Percentiles rank a stretch among this genome's conserved stretches.
Conservation (phyloP, 1,140 invertebrate genomes). For the Liolophura sinensis region DNA sequence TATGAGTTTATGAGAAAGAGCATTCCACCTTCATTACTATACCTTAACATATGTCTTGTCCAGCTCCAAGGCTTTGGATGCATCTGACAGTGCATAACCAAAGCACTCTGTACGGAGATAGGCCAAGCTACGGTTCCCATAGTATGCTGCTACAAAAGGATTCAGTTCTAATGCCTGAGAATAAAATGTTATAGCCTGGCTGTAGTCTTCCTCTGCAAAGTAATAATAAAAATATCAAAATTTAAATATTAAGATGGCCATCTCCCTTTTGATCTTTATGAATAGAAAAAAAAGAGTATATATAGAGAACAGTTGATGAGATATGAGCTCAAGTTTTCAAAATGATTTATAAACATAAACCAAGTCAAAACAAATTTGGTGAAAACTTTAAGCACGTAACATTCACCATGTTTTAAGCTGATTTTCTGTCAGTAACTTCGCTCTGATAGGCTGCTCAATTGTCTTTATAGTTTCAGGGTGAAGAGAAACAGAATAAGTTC, state of each 20-base stretch:
- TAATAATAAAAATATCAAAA: slow-evolving; percentile 30
- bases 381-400: too few species aligned
- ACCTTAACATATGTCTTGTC: slow-evolving; percentile 92
- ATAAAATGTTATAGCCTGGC: slow-evolving; percentile 87
- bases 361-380: too few species aligned
- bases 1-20: not conserved
- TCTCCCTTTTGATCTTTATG: not conserved
- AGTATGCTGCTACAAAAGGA: slow-evolving; percentile 70
- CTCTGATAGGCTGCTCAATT: too few species aligned
- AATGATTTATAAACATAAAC: too few species aligned
- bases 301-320: too few species aligned
- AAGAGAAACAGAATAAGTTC: too few species aligned
- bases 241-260: slow-evolving; percentile 1
- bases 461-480: too few species aligned
- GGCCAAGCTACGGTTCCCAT: slow-evolving; percentile 93
- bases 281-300: too few species aligned
- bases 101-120: slow-evolving; percentile 91
- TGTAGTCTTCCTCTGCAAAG: slow-evolving; percentile 84
- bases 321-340: too few species aligned
- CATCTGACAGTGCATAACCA: slow-evolving; percentile 90
- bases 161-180: slow-evolving; percentile 88
- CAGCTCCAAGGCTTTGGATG: slow-evolving; percentile 85
- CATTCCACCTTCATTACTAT: slow-evolving; percentile 56
- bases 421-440: too few species aligned
- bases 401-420: too few species aligned